These are phyloP conservation scores for Cetoscarus ocellatus DNA, from an alignment of 2,797 vertebrate species.

Conservation along the genomic window DNA sequence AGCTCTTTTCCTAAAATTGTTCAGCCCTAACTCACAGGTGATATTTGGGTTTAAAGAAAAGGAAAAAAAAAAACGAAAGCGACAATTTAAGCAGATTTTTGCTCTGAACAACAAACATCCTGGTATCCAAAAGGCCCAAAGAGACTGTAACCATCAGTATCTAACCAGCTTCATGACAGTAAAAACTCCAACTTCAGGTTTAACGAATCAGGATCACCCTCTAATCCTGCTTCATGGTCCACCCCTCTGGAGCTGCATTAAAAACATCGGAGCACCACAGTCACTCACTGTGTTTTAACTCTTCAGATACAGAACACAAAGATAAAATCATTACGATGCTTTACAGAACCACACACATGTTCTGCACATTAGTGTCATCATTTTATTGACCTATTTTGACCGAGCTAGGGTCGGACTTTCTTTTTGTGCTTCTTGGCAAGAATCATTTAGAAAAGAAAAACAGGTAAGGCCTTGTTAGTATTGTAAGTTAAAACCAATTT, in stretches of 20 bases:
- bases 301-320: conserved; percentile 17
- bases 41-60: too few relatives aligned
- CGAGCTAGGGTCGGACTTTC: conserved; percentile 49
- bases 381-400: conserved; percentile 53
- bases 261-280: conserved; percentile 27
- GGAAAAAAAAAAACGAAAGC: too few relatives aligned
- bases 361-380: conserved; percentile 67
- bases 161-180: too few relatives aligned
- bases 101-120: too few relatives aligned
- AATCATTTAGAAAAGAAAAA: conserved; percentile 73
- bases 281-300: conserved; percentile 9
- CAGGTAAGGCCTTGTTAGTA: conserved; percentile 80
- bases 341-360: conserved; percentile 19
- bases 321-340: conserved; percentile 18
- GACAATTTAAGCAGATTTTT: too few relatives aligned
- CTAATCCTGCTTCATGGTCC: too few relatives aligned
- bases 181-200: too few relatives aligned
- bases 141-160: too few relatives aligned
- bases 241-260: conserved; percentile 10
- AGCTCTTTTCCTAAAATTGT: too few relatives aligned
- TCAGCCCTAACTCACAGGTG: too few relatives aligned
- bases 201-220: too few relatives aligned
- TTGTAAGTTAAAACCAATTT: conserved; percentile 80
- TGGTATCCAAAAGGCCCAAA: too few relatives aligned
- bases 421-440: conserved; percentile 79